A percentile compares a stretch with the other conserved stretches of the same genome.
phyloP scores from a whole-genome alignment of 2,113 vertebrate genomes.

The Hipposideros armiger region DNA sequence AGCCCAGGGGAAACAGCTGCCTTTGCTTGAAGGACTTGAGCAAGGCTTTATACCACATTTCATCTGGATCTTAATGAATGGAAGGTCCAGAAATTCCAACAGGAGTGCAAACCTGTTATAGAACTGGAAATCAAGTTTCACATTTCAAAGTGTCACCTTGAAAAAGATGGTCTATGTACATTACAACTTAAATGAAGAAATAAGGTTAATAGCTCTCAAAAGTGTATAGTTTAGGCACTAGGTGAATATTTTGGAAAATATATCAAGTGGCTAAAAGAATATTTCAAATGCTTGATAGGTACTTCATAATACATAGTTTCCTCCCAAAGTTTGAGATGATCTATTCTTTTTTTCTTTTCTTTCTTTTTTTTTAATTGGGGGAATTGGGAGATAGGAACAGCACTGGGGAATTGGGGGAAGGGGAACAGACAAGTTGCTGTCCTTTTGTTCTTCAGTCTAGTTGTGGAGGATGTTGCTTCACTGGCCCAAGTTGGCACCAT shows the following conservation, averaged over 20 bases:
- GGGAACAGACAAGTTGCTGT: too few relatives aligned
- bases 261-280: neutral
- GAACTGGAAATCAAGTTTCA: neutral
- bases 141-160: neutral
- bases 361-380: too few relatives aligned
- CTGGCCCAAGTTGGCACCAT: too few relatives aligned
- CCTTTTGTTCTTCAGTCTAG: too few relatives aligned
- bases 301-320: neutral
- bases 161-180: neutral
- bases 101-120: neutral
- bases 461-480: too few relatives aligned
- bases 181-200: constrained; percentile 13
- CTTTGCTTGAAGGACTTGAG: neutral
- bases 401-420: too few relatives aligned
- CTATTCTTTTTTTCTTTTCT: neutral
- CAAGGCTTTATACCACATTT: neutral
- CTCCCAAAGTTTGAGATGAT: neutral
- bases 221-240: neutral
- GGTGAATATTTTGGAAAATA: constrained; percentile 32
- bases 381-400: too few relatives aligned
- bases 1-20: neutral
- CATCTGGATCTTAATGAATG: neutral
- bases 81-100: neutral
- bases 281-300: neutral
- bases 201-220: neutral